phyloP scores from a whole-genome alignment of 2,797 vertebrate genomes.

The Rhabdomys pumilio region DNA sequence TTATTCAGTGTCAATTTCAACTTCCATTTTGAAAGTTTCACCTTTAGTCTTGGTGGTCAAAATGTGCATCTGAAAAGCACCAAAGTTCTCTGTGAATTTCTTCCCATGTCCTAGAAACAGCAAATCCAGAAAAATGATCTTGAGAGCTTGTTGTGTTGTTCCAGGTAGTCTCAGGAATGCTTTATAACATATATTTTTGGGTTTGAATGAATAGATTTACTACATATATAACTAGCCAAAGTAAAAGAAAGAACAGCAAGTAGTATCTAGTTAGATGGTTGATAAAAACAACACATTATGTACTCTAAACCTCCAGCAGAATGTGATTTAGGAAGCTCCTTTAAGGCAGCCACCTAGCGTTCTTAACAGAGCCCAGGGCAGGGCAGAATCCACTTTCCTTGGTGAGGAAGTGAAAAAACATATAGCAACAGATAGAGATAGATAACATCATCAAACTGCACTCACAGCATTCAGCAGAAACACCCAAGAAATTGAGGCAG shows the following conservation, averaged over 20 bases:
- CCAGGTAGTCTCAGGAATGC: not conserved
- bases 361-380: not conserved
- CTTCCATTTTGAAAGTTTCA: not conserved
- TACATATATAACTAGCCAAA: not conserved
- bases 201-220: not conserved
- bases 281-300: not conserved
- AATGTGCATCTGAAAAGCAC: not conserved
- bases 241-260: not conserved
- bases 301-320: not conserved
- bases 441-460: not conserved
- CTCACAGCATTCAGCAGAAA: no score
- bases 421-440: not conserved
- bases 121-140: not conserved
- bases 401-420: not conserved
- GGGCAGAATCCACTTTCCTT: not conserved
- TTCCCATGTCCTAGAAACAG: not conserved
- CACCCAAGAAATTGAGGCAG: not conserved
- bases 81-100: not conserved
- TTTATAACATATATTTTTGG: not conserved
- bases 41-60: not conserved
- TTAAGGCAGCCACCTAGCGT: not conserved
- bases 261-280: no score
- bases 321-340: not conserved
- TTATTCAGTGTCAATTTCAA: constrained; percentile 44
- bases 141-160: not conserved